These are phyloP conservation scores for Microtus pennsylvanicus DNA, from an alignment of 2,113 vertebrate species.

Conservation along the genomic window DNA sequence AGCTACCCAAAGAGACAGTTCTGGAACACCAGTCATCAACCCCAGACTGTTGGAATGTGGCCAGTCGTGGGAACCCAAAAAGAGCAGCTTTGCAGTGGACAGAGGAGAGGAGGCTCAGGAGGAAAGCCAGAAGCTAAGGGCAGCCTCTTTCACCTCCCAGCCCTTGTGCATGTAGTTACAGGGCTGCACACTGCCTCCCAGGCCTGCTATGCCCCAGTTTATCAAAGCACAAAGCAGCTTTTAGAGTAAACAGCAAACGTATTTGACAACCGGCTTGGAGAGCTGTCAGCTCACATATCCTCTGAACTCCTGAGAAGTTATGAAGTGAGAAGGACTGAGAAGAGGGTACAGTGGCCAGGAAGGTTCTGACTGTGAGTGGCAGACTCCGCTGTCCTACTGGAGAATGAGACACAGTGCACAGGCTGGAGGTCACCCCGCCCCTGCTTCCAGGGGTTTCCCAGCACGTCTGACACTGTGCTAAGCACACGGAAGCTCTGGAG, in stretches of 20 bases:
- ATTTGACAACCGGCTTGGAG: conserved; percentile 14
- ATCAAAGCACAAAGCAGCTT: conserved; percentile 18
- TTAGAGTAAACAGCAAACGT: conserved; percentile 20
- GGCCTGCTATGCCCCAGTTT: conserved; percentile 6
- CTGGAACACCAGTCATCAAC: not conserved
- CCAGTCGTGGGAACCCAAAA: not conserved
- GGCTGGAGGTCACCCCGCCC: fast-evolving
- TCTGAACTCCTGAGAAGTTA: conserved; percentile 1
- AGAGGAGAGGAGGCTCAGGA: not conserved
- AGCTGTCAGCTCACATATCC: not conserved
- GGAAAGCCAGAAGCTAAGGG: not conserved
- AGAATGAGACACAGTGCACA: not conserved
- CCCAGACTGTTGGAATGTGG: not conserved
- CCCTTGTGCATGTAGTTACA: not conserved
- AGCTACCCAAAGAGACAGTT: not conserved
- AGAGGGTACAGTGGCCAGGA: not conserved
- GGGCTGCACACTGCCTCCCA: not conserved
- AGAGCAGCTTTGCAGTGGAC: not conserved
- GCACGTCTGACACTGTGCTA: fast-evolving
- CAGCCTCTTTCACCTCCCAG: not conserved
- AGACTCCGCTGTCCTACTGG: no score
- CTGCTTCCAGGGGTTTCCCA: not conserved
- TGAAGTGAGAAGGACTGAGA: not conserved
- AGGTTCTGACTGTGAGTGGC: not conserved
- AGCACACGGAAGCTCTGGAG: not conserved